A percentile compares a stretch with the other conserved stretches of the same genome.
Conservation (phyloP, 37 sponge, comb jelly and placozoan species). For the Beroe ovata region DNA sequence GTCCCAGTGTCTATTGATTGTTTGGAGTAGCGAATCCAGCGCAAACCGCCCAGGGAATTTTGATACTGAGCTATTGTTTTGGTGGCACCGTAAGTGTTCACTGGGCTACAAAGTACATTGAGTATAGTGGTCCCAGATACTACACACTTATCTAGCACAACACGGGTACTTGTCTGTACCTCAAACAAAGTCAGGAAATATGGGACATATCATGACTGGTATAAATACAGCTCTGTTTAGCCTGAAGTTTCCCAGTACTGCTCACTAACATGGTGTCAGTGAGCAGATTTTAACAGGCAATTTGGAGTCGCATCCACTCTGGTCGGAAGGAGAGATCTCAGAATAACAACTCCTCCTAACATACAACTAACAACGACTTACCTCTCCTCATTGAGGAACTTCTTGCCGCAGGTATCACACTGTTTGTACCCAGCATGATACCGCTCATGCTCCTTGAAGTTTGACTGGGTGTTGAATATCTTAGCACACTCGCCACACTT, state of each 20-base stretch:
- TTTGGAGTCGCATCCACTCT: no score
- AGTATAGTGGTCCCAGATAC: slow-evolving; percentile 17
- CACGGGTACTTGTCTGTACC: background rate
- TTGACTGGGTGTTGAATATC: slow-evolving; percentile 41
- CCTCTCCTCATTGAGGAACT: slow-evolving; percentile 58
- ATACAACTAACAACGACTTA: background rate
- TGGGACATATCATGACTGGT: background rate
- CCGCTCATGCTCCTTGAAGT: slow-evolving; percentile 55
- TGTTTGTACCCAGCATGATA: slow-evolving; percentile 57
- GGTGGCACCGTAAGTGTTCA: no score
- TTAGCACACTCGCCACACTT: slow-evolving; percentile 56
- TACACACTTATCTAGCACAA: background rate
- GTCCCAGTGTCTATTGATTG: no score
- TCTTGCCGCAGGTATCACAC: slow-evolving; percentile 35
- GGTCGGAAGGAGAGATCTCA: no score
- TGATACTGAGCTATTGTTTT: no score
- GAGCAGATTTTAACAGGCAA: background rate
- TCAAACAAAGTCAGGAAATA: slow-evolving; percentile 52
- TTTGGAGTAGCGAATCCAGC: no score
- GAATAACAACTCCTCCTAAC: no score
- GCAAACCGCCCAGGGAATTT: no score
- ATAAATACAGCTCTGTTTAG: slow-evolving; percentile 1
- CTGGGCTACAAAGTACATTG: no score
- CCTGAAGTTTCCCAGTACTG: slow-evolving; percentile 9
- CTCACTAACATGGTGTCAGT: background rate